phyloP scores from a whole-genome alignment of 2,113 vertebrate genomes.

The Oncorhynchus clarkii region DNA sequence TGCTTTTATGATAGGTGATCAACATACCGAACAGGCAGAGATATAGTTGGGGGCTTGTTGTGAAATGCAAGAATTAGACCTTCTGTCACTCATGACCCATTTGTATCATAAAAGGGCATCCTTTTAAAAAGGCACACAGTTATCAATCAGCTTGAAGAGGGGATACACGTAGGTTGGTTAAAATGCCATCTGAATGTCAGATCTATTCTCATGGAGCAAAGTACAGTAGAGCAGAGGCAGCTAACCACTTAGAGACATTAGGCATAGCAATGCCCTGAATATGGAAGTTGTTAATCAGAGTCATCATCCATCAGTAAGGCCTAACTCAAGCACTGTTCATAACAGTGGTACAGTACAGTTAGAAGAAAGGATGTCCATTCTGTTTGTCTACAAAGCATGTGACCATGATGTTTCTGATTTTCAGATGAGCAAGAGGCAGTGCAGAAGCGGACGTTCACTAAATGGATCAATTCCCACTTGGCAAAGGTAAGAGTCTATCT shows the following conservation, averaged over 20 bases:
- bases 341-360: background rate
- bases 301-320: background rate
- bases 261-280: background rate
- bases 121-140: conserved; percentile 18
- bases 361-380: background rate
- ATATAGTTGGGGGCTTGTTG: background rate
- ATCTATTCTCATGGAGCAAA: conserved; percentile 14
- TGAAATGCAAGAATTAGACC: conserved; percentile 10
- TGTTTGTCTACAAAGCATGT: conserved; percentile 19
- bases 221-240: conserved; percentile 13
- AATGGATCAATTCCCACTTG: conserved; percentile 99
- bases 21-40: background rate
- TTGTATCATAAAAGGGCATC: conserved; percentile 47
- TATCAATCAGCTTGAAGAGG: conserved; percentile 30
- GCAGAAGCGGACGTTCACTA: conserved; percentile 97
- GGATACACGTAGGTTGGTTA: conserved; percentile 19
- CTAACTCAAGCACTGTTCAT: background rate
- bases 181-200: conserved; percentile 68
- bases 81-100: background rate
- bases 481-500: conserved; percentile 83
- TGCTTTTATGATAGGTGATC: conserved; percentile 3
- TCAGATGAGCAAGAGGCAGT: conserved; percentile 97
- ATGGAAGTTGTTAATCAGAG: conserved; percentile 50
- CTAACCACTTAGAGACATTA: conserved; percentile 15
- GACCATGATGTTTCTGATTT: conserved; percentile 58